Evolutionary conservation across 1,140 invertebrate genomes (phyloP).

Genomic region (Bombus superbus): DNA sequence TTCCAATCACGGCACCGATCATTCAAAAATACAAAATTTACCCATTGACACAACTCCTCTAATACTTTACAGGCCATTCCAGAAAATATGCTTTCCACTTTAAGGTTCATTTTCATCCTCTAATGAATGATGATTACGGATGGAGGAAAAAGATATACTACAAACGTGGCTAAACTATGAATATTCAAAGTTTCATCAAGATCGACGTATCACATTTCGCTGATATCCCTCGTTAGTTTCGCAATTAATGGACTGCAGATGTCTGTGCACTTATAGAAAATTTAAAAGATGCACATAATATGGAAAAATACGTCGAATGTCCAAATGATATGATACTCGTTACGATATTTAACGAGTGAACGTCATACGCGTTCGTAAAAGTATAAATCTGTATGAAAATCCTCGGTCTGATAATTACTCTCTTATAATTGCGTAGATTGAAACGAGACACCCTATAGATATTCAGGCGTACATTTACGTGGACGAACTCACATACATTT

Average conservation of each 20-base stretch:
- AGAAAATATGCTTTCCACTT: no score
- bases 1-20: not conserved
- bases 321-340: not conserved
- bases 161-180: no score
- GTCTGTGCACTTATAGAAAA: no score
- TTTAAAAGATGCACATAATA: not conserved
- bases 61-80: no score
- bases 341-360: not conserved
- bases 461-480: not conserved
- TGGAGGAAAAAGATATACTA: no score
- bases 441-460: not conserved
- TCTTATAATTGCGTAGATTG: not conserved
- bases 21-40: not conserved
- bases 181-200: no score
- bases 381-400: not conserved
- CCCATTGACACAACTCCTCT: no score
- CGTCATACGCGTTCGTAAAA: not conserved
- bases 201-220: no score
- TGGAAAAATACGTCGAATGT: not conserved
- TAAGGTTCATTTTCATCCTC: no score
- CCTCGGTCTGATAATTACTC: not conserved
- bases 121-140: no score
- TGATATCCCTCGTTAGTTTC: no score
- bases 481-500: conserved; percentile 2
- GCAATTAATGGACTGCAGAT: no score